Base-by-base conservation (phyloP, 2,888 invertebrate species). In the Hyposoter dolosus region DNA sequence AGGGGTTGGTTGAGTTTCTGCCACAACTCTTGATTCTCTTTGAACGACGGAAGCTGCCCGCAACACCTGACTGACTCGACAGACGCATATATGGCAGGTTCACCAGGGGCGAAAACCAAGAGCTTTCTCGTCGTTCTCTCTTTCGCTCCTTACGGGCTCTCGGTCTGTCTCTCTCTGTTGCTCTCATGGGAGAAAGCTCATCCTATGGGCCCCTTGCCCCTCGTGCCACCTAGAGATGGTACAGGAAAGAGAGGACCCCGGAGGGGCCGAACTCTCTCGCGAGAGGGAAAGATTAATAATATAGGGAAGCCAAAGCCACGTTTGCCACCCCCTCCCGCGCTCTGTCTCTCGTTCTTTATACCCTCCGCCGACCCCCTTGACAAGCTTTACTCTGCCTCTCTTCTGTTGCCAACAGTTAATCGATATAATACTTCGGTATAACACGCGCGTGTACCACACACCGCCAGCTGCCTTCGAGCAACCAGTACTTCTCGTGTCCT, bases 371-470 rank as follows among this genome's bases (percentile, higher is more conserved):
- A 56, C 60, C 83, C 63, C 79, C 77, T 83, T 83, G 89, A 91
- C 93, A 88, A 92, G 91, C 91, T 92, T 91, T 91, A 90, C 91
- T 90, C 90, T 90, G 91, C 90, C 91, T 92, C 93, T 93, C 93
- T 93, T 93, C 93, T 94, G 94, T 92, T 93, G 91, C 93, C 91
- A 94, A 93, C 94, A 94, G 94, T 93, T 94, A 94, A 94, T 94
- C 94, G 93, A 94, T 93, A 94, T 93, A 92, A 93, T 93, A 93
- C 93, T 92, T 92, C 90, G 91, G 91, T 91, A 92, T 90, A 92
- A 91, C 93, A 91, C 91, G 91, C 90, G 88, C 86, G 85, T 86
- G 77, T 76, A 50, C 43, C 66, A 66, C 81, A 65, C 68, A 77
- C 28, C 74, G 71, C 74, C 82, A 78, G 74, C 71, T 77, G 77